Percentiles rank a stretch among this genome's conserved stretches.
phyloP scores from a whole-genome alignment of 1,140 invertebrate species.

The Seison nebaliae region DNA sequence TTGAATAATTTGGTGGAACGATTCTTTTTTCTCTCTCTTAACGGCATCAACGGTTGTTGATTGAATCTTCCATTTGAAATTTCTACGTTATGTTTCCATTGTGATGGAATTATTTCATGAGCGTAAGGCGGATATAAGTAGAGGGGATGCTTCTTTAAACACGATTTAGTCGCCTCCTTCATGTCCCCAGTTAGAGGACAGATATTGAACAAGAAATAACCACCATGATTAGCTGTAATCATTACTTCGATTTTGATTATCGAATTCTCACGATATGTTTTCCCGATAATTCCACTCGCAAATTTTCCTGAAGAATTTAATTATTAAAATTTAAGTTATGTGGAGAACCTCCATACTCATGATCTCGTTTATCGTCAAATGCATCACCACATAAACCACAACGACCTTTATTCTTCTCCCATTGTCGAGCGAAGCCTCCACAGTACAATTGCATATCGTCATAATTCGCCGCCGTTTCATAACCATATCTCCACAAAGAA shows the following conservation, averaged over 20 bases:
- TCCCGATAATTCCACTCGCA: background rate
- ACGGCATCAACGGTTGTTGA: background rate
- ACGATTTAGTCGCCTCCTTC: slow-evolving; percentile 16
- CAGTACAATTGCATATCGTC: slow-evolving; percentile 37
- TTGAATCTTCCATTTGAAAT: too few relatives aligned
- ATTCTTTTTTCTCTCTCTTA: too few relatives aligned
- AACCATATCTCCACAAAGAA: slow-evolving; percentile 45
- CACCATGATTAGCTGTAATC: slow-evolving; percentile 19
- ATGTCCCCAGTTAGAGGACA: slow-evolving; percentile 33
- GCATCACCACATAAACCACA: slow-evolving; percentile 30
- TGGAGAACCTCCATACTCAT: slow-evolving; percentile 28
- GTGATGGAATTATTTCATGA: too few relatives aligned
- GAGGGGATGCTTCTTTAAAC: slow-evolving; percentile 13
- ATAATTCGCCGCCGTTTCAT: slow-evolving; percentile 46
- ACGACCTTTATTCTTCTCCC: slow-evolving; percentile 19
- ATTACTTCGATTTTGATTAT: background rate
- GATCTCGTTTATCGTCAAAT: slow-evolving; percentile 18
- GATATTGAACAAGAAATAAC: slow-evolving; percentile 19
- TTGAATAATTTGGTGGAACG: background rate
- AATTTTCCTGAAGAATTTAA: background rate
- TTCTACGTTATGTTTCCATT: too few relatives aligned
- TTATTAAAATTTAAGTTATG: background rate
- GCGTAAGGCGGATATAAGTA: too few relatives aligned
- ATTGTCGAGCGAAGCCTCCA: slow-evolving; percentile 5
- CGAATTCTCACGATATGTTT: background rate